These are phyloP conservation scores for Drosophila miranda DNA, from an alignment of 1,140 invertebrate genomes.

Conservation along the genomic window DNA sequence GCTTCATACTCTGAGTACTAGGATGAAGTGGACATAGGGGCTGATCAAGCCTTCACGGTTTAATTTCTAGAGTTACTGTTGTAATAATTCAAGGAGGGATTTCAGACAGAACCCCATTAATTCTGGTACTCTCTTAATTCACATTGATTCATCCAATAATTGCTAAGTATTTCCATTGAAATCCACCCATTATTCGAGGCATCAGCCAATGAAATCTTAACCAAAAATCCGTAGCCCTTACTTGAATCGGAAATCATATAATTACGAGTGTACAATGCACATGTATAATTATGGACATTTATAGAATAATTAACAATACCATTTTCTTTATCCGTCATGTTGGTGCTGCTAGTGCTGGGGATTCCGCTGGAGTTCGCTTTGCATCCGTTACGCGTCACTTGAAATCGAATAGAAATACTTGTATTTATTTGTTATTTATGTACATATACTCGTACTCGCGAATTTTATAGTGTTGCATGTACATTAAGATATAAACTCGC, in stretches of 20 bases:
- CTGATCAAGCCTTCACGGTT: neutral
- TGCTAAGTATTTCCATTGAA: neutral
- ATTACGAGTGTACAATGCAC: conserved; percentile 3
- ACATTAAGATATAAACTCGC: conserved; percentile 2
- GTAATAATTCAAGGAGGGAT: too few relatives aligned
- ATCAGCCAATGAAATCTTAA: neutral
- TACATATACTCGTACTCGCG: conserved; percentile 1
- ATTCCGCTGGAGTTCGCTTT: conserved; percentile 26
- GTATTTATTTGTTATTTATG: conserved; percentile 23
- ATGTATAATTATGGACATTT: neutral
- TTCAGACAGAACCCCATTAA: too few relatives aligned
- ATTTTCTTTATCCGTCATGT: conserved; percentile 65
- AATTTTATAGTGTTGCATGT: conserved; percentile 19
- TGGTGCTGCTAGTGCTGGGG: conserved; percentile 21
- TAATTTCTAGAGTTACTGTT: neutral
- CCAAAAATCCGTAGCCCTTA: neutral
- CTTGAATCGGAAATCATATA: conserved; percentile 10
- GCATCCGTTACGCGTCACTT: conserved; percentile 67
- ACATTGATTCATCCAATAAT: too few relatives aligned
- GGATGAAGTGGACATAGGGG: too few relatives aligned
- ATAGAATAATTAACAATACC: conserved; percentile 40
- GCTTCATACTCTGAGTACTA: too few relatives aligned
- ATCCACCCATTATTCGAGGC: neutral
- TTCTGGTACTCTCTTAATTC: too few relatives aligned
- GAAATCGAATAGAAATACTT: conserved; percentile 57